Conservation (phyloP, 2,888 invertebrate genomes). For the Apodemia duryi region DNA sequence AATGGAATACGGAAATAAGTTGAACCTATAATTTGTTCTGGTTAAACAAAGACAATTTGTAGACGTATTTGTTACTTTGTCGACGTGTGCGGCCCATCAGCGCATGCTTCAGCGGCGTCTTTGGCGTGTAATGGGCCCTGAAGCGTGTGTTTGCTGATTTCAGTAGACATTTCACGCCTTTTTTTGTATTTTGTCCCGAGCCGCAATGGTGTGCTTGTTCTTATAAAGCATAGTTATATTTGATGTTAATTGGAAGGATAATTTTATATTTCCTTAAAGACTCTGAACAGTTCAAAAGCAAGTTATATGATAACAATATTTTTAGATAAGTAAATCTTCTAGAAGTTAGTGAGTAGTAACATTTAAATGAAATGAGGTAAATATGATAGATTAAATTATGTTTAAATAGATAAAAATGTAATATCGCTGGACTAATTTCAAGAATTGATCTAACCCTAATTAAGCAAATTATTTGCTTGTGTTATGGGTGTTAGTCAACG, state of each 20-base stretch:
- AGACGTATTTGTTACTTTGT: constrained; percentile 25
- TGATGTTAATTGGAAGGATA: constrained; percentile 4
- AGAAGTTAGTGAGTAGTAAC: no score
- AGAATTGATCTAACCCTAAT: no score
- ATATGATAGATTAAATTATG: no score
- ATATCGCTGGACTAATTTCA: no score
- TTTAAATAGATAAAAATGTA: no score
- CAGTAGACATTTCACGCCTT: constrained; percentile 69
- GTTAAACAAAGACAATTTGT: constrained; percentile 23
- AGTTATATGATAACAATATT: no score
- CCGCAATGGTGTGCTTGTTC: constrained; percentile 48
- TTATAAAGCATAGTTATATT: constrained; percentile 46
- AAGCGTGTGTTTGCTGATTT: constrained; percentile 60
- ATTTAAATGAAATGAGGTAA: no score
- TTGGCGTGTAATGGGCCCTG: constrained; percentile 66
- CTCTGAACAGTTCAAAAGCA: no score
- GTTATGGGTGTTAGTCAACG: no score
- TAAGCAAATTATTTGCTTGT: no score
- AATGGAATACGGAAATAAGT: constrained; percentile 23
- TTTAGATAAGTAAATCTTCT: no score
- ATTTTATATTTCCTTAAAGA: neutral
- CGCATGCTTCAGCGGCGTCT: constrained; percentile 64
- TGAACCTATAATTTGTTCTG: constrained; percentile 25
- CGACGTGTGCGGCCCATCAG: constrained; percentile 70
- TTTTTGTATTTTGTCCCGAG: constrained; percentile 46